Evolutionary conservation across 2,888 invertebrate genomes (phyloP), one percentile per base, ranked within the genome.

Genomic region (Arge pagana): DNA sequence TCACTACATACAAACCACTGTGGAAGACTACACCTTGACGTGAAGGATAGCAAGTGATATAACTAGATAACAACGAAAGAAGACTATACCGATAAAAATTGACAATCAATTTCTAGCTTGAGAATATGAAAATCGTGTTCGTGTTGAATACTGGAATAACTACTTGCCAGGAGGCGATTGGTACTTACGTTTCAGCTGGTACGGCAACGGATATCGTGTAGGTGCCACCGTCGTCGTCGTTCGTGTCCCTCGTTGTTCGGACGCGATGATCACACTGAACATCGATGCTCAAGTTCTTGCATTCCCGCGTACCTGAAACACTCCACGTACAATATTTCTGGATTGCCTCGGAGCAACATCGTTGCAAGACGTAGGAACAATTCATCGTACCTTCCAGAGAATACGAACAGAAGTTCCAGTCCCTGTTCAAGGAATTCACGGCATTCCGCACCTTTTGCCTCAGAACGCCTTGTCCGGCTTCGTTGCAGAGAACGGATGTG

Each of bases 341-440:
- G n/a, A n/a, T n/a, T n/a, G n/a, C n/a, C n/a, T n/a, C n/a, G n/a
- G n/a, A n/a, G n/a, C n/a, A n/a, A n/a, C n/a, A n/a, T n/a, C n/a
- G n/a, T n/a, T n/a, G n/a, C n/a, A n/a, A n/a, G n/a, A n/a, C n/a
- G n/a, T n/a, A n/a, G n/a, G n/a, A n/a, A n/a, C n/a, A 30, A 26
- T 51, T 37, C 3, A 6, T 15, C 41, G 51, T 74, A 85, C 94
- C 93, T 79, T 93, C 90, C 37, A 87, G 83, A 54, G 91, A 87
- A 73, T 93, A 91, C 0, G 94, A 93, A 74, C 96, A 96, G 88
- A 96, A 92, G 82, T 93, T 92, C 96, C 96, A 97, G 69, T 96
- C 93, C 64, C 93, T 85, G 76, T 97, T 96, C 48, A 96, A 82
- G 41, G 92, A 87, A 67, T 94, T 92, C 48, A 97, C 89, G 6